Evolutionary conservation across 1,140 invertebrate genomes (phyloP).

Genomic region (Sipha flava): DNA sequence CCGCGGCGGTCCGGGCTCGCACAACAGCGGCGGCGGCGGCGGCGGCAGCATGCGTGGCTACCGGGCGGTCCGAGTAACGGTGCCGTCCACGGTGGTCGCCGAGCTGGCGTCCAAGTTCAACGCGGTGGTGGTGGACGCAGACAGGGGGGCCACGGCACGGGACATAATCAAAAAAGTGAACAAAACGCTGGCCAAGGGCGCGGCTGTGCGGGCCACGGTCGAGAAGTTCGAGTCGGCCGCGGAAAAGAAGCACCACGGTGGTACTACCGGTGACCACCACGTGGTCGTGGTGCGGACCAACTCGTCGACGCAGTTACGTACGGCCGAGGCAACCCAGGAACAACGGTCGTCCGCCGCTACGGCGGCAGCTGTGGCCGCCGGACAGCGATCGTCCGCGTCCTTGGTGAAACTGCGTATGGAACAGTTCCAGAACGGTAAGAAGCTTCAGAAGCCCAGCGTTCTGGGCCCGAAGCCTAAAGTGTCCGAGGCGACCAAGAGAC

Average conservation of each 20-base stretch:
- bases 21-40: neutral
- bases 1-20: neutral
- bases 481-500: neutral
- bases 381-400: neutral
- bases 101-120: constrained; percentile 37
- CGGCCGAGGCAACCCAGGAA: neutral
- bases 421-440: constrained; percentile 33
- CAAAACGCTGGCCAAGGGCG: neutral
- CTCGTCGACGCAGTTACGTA: neutral
- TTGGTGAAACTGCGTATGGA: constrained; percentile 32
- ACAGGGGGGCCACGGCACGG: neutral
- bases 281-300: constrained; percentile 9
- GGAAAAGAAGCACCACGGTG: neutral
- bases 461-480: neutral
- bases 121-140: constrained; percentile 34
- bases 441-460: neutral
- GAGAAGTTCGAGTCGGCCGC: constrained; percentile 1
- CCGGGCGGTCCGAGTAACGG: constrained; percentile 28
- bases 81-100: constrained; percentile 34
- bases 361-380: neutral
- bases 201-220: constrained; percentile 6
- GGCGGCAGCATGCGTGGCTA: neutral
- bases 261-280: neutral
- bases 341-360: too few relatives aligned
- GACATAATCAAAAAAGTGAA: neutral